Evolutionary conservation across 92 coral and sea anemone species (phyloP).

Genomic region (Parazoanthus swiftii): DNA sequence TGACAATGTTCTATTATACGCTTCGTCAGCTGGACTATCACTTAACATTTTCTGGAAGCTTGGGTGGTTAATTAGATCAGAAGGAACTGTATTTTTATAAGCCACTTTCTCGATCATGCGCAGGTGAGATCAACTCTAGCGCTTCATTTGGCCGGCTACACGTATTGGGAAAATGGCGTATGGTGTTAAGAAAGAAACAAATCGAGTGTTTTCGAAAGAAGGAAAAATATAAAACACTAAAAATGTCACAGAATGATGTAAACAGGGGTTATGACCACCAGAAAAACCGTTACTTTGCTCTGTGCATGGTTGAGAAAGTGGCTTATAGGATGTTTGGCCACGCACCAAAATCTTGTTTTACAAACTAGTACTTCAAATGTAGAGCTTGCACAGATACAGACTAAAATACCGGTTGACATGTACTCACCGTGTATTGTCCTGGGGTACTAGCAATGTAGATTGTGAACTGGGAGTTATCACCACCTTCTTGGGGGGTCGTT

Average conservation of each 20-base stretch:
- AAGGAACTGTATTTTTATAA: too few species aligned
- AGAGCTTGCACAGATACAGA: background rate
- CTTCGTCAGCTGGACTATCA: background rate
- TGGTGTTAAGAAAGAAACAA: too few species aligned
- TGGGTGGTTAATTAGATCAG: background rate
- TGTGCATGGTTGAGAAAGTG: background rate
- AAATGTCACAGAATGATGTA: too few species aligned
- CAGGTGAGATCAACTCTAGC: too few species aligned
- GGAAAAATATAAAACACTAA: too few species aligned
- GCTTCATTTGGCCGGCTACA: too few species aligned
- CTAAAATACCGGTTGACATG: background rate
- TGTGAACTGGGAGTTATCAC: conserved; percentile 72
- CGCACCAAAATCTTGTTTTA: background rate
- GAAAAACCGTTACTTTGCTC: too few species aligned
- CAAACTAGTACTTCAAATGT: background rate
- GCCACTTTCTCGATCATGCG: too few species aligned
- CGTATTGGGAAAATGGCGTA: too few species aligned
- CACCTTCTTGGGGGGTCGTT: conserved; percentile 46
- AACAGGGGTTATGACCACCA: too few species aligned
- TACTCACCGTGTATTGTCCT: conserved; percentile 93
- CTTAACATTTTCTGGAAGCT: background rate
- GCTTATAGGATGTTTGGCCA: too few species aligned
- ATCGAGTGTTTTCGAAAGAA: too few species aligned
- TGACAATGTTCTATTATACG: background rate
- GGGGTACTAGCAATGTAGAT: conserved; percentile 98